A percentile compares a stretch with the other conserved stretches of the same genome.
Conservation (phyloP, 2,888 invertebrate species). For the Strigamia transsilvanica region DNA sequence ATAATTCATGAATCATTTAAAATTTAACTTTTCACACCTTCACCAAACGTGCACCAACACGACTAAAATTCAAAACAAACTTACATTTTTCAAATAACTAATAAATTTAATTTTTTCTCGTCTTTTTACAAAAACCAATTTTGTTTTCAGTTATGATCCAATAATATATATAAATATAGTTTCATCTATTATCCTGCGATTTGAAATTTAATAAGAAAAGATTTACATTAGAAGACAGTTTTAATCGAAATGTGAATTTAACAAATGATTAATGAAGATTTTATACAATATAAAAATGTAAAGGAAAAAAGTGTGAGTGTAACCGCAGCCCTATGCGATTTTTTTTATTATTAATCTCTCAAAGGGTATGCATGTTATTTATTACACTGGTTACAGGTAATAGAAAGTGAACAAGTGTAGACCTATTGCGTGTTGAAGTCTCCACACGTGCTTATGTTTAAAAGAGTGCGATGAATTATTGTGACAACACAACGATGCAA, state of each 20-base stretch:
- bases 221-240: not conserved
- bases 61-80: not conserved
- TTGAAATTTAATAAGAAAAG: not conserved
- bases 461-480: constrained; percentile 47
- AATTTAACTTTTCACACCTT: not conserved
- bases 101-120: not conserved
- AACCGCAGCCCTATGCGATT: constrained; percentile 36
- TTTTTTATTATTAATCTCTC: constrained; percentile 30
- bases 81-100: no score
- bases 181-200: no score
- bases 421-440: constrained; percentile 48
- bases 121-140: no score
- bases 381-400: constrained; percentile 49
- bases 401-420: constrained; percentile 47
- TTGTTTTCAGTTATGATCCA: not conserved
- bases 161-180: no score
- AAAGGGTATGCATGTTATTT: constrained; percentile 41
- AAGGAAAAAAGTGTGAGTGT: constrained; percentile 2
- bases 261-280: constrained; percentile 13
- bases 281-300: constrained; percentile 28
- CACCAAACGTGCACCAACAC: no score
- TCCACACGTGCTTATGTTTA: constrained; percentile 45
- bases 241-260: constrained; percentile 3
- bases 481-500: constrained; percentile 43
- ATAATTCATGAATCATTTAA: not conserved